Conservation (phyloP, 2,113 vertebrate species). For the Ageneiosus marmoratus region DNA sequence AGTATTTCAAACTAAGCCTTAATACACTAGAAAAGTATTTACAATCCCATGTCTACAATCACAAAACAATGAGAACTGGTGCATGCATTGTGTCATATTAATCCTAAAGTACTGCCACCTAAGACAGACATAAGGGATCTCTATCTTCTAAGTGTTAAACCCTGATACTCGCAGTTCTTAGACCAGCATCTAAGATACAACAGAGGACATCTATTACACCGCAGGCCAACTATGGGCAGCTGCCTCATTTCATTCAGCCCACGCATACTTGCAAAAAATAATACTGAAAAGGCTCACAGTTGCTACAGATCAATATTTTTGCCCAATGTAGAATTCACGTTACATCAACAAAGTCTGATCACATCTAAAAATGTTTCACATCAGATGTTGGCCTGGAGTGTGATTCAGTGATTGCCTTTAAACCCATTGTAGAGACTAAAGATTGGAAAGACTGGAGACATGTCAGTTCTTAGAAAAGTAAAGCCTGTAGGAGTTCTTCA, state of each 20-base stretch:
- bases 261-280: not conserved
- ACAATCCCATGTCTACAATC: too few species aligned
- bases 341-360: not conserved
- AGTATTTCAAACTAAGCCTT: not conserved
- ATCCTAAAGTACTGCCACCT: not conserved
- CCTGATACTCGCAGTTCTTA: not conserved
- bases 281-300: not conserved
- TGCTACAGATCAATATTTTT: not conserved
- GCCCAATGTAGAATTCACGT: not conserved
- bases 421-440: not conserved
- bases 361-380: not conserved
- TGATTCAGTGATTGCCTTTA: not conserved
- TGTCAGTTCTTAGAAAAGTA: not conserved
- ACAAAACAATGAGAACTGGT: not conserved
- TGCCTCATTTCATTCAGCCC: not conserved
- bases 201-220: not conserved
- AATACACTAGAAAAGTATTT: not conserved
- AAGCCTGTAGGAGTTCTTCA: not conserved
- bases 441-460: not conserved
- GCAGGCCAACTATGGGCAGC: not conserved
- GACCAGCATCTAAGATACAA: not conserved
- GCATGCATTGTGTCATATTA: not conserved
- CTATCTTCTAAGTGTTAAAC: not conserved
- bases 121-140: not conserved
- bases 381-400: not conserved